Evolutionary conservation across 1,140 invertebrate species (phyloP).

Genomic region (Aphaenogaster ashmeadi): DNA sequence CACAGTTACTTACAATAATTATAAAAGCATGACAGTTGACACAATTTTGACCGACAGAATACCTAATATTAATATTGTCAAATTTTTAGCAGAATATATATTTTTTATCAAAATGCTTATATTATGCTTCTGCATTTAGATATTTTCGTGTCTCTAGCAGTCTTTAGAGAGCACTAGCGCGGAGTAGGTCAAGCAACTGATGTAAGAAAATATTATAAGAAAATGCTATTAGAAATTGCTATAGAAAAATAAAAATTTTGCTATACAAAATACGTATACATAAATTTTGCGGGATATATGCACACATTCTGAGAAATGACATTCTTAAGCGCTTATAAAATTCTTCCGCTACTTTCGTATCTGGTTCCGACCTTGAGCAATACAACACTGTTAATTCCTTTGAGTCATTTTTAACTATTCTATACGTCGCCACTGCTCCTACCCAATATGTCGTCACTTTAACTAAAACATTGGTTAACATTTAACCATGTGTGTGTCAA

Average conservation of each 20-base stretch:
- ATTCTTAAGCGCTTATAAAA: not conserved
- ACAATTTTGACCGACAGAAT: no score
- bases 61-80: not conserved
- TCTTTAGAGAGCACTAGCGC: not conserved
- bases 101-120: not conserved
- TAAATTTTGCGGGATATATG: not conserved
- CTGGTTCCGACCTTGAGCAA: not conserved
- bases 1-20: no score
- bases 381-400: not conserved
- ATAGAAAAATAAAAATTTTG: not conserved
- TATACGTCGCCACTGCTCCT: no score
- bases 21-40: no score
- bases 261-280: not conserved
- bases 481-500: no score
- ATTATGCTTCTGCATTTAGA: not conserved
- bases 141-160: not conserved
- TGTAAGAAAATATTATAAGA: not conserved
- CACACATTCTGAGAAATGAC: not conserved
- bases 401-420: no score
- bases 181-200: not conserved
- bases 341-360: not conserved
- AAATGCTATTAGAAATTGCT: not conserved
- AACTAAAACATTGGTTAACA: no score
- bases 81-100: not conserved
- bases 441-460: no score